A percentile compares a stretch with the other conserved stretches of the same genome.
phyloP scores from a whole-genome alignment of 2,888 invertebrate species.

The Rhagonycha fulva region DNA sequence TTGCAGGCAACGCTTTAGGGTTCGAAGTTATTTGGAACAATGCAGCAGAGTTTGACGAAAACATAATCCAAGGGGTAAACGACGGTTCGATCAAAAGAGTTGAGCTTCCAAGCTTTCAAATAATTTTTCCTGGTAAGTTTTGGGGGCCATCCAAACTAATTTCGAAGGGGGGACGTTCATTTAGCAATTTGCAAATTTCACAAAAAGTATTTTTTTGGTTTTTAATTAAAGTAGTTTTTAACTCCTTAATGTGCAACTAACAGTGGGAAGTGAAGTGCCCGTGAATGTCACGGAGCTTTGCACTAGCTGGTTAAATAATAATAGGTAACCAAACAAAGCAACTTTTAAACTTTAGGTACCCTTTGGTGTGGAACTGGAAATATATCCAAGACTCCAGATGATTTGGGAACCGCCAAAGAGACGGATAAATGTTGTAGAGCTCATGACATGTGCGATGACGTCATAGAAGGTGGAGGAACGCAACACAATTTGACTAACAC shows the following conservation, averaged over 20 bases:
- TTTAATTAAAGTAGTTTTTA: too few relatives aligned
- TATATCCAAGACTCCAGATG: conserved; percentile 64
- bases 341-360: conserved; percentile 59
- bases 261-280: too few relatives aligned
- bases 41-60: background rate
- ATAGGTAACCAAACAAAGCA: too few relatives aligned
- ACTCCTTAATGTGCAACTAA: too few relatives aligned
- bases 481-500: conserved; percentile 48
- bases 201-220: too few relatives aligned
- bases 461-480: conserved; percentile 54
- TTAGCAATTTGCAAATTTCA: too few relatives aligned
- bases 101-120: background rate
- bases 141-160: too few relatives aligned
- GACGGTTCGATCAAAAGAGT: background rate
- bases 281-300: too few relatives aligned
- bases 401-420: conserved; percentile 64
- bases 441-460: conserved; percentile 71
- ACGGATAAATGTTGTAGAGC: conserved; percentile 75
- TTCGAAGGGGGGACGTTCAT: too few relatives aligned
- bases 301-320: too few relatives aligned
- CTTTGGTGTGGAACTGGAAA: conserved; percentile 83
- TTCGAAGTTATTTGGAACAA: background rate
- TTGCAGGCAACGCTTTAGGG: background rate
- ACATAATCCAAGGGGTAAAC: background rate
- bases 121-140: background rate